Evolutionary conservation across 2,888 invertebrate genomes (phyloP).

Genomic region (Eristalis intricaria): DNA sequence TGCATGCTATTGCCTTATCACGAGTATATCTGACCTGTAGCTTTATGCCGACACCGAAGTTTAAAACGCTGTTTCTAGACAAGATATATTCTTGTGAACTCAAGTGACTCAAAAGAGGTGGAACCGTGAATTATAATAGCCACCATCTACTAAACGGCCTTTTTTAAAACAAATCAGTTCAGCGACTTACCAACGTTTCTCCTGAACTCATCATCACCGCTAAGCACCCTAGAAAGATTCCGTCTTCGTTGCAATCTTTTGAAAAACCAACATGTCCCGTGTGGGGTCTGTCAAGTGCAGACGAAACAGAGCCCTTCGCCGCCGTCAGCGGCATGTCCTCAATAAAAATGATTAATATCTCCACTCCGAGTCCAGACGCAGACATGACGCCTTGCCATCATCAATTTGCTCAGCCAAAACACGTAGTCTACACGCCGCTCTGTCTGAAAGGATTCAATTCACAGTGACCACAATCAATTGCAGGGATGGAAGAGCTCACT

Average conservation of each 20-base stretch:
- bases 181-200: background rate
- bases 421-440: background rate
- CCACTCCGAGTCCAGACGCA: background rate
- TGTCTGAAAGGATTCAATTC: background rate
- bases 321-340: background rate
- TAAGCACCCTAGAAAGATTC: background rate
- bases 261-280: background rate
- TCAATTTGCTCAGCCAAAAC: background rate
- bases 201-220: background rate
- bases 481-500: too few relatives aligned
- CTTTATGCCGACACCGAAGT: too few relatives aligned
- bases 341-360: constrained; percentile 7
- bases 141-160: too few relatives aligned
- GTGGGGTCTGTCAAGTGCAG: background rate
- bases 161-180: too few relatives aligned
- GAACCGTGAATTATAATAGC: too few relatives aligned
- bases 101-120: too few relatives aligned
- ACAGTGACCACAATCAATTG: background rate
- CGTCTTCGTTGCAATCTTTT: background rate
- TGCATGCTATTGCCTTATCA: too few relatives aligned
- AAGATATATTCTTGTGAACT: too few relatives aligned
- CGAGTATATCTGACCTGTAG: too few relatives aligned
- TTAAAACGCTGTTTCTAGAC: too few relatives aligned
- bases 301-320: background rate
- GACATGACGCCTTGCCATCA: background rate